Evolutionary conservation across 2,113 vertebrate genomes (phyloP), one percentile per base, ranked within the genome.

Genomic region (Pontoporia blainvillei): DNA sequence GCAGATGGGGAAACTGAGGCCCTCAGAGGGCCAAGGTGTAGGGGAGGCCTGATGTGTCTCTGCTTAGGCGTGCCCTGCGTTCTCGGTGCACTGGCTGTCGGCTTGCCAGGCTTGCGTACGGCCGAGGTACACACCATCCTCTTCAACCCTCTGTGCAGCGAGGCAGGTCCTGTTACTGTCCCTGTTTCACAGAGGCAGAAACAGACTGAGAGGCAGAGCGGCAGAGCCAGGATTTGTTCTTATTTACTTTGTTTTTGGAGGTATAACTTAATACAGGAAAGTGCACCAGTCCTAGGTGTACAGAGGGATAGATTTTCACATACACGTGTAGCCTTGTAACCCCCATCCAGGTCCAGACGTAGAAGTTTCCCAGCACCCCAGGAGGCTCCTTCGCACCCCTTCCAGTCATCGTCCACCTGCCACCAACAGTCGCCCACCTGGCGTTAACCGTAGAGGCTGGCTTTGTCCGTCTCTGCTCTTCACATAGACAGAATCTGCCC

Each of bases 281-380:
- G 76, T 8, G 0, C 6, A 17, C 17, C 61, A 1, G 18, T 39
- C 69, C 52, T 27, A 67, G 66, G 6, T 20, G 23, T 11, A 12
- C 10, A 18, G 29, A 23, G 3, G 2, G 34, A 18, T 17, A 31
- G 54, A 17, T 75, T 62, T 76, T 84, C 75, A 54, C 3, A 9
- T 9, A 14, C 27, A 12, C 0, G 0, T 3, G 0, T 25, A 10
- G 29, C 34, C 1, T 1, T 6, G 39, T 13, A 6, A 5, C 23
- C 14, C 36, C 67, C 3, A 2, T 29, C 41, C 61, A 5, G 49
- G 44, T n/a, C 13, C 57, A 69, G 82, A 29, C 1, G 72, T 21
- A 9, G 39, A 29, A 31, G 18, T 21, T 41, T 20, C n/a, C 41
- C 61, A 36, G 85, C 1, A 8, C 13, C 72, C 59, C 1, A 7